Conservation (phyloP, 2,888 invertebrate species). For the Plagodis dolabraria region DNA sequence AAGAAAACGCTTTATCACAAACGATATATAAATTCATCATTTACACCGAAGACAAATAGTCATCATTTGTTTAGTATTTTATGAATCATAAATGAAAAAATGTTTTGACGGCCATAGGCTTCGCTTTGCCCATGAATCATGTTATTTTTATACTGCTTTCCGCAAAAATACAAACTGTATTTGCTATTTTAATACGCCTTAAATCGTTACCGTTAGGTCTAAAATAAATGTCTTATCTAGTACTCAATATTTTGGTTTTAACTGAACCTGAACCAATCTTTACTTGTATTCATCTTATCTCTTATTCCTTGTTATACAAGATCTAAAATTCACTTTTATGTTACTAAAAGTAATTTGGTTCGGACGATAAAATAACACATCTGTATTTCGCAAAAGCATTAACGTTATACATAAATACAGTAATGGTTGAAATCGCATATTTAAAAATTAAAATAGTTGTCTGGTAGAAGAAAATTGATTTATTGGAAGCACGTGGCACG, state of each 20-base stretch:
- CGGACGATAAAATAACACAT: conserved; percentile 5
- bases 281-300: neutral
- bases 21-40: conserved; percentile 8
- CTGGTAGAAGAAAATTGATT: conserved; percentile 2
- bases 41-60: conserved; percentile 12
- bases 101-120: conserved; percentile 2
- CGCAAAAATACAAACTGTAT: neutral
- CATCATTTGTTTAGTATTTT: conserved; percentile 1
- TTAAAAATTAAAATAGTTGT: conserved; percentile 1
- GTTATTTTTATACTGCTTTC: neutral
- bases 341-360: neutral
- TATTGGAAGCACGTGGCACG: conserved; percentile 2
- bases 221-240: neutral
- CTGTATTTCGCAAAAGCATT: conserved; percentile 6
- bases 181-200: neutral
- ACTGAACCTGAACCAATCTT: neutral
- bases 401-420: conserved; percentile 10
- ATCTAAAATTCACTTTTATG: neutral
- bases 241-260: neutral
- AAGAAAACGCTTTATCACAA: conserved; percentile 8
- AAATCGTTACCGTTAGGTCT: neutral
- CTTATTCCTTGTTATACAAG: neutral
- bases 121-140: neutral
- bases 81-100: conserved; percentile 6
- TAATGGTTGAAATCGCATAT: conserved; percentile 6